Conservation (phyloP, 2,797 vertebrate species). For the Florisuga fusca region DNA sequence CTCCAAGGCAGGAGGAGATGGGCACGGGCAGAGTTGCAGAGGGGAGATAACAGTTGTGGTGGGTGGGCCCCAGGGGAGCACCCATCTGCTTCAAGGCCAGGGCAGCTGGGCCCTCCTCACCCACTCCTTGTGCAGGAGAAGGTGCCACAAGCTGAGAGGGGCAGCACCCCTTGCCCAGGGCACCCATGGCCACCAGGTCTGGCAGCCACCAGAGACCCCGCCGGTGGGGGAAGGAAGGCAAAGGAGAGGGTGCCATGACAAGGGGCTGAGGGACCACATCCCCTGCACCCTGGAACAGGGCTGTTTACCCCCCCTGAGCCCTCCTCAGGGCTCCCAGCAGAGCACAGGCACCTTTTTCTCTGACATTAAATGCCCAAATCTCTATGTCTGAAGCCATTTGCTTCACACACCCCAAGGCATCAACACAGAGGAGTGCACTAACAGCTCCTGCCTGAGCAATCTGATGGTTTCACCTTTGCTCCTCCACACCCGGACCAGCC, state of each 20-base stretch:
- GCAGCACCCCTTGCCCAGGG: not conserved
- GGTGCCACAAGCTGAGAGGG: not conserved
- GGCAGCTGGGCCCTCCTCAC: not conserved
- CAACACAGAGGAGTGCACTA: not conserved
- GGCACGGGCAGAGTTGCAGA: not conserved
- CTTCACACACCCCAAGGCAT: not conserved
- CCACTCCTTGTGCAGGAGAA: not conserved
- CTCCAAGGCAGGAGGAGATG: not conserved
- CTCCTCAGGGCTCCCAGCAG: not conserved
- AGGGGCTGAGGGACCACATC: not conserved
- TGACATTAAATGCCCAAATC: not conserved
- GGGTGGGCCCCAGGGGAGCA: not conserved
- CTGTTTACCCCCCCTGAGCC: too few species aligned
- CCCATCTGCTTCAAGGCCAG: fast-evolving
- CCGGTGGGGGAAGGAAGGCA: not conserved
- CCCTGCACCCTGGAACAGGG: fast-evolving
- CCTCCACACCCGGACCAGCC: fast-evolving
- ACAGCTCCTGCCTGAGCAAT: not conserved
- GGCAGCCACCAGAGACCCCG: fast-evolving
- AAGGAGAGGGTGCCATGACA: fast-evolving
- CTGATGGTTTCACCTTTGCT: not conserved
- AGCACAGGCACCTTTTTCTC: fast-evolving
- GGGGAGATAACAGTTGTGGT: not conserved
- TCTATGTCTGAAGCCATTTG: not conserved
- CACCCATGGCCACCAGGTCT: not conserved